Percentiles rank a stretch among this genome's conserved stretches.
Evolutionary conservation across 2,113 vertebrate species (phyloP).

Genomic region (Xenopus tropicalis): UCB_Xtro_10.0 CM004449.2:69200501-69201000

Average conservation of each 20-base stretch:
- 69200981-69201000: background rate
- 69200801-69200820: conserved; percentile 12
- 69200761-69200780: conserved; percentile 29
- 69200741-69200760: conserved; percentile 27
- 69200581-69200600: background rate
- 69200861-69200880: conserved; percentile 40
- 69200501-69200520: too few species aligned
- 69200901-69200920: conserved; percentile 27
- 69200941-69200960: background rate
- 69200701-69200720: conserved; percentile 38
- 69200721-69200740: conserved; percentile 28
- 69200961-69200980: background rate
- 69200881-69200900: conserved; percentile 26
- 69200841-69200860: conserved; percentile 42
- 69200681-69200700: conserved; percentile 33
- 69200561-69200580: background rate
- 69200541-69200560: too few species aligned
- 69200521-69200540: too few species aligned
- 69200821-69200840: conserved; percentile 9
- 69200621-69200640: background rate
- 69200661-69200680: background rate
- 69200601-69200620: background rate
- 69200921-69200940: background rate
- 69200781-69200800: background rate
- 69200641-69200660: conserved; percentile 13